A percentile compares a stretch with the other conserved stretches of the same genome.
These are phyloP conservation scores for Harmothoe impar DNA, from an alignment of 2,888 invertebrate genomes.

Conservation along the genomic window DNA sequence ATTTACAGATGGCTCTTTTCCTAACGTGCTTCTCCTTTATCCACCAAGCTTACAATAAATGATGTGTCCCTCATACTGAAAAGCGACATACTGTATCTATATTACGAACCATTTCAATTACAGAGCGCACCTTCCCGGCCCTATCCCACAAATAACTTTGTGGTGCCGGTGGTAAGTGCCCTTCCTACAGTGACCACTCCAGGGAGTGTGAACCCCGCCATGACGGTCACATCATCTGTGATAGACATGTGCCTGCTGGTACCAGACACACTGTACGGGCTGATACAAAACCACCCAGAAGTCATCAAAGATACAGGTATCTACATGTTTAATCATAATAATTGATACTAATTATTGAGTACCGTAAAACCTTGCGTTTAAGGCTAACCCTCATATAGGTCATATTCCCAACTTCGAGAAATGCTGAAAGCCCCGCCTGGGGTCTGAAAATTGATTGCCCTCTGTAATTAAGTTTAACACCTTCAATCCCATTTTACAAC, in stretches of 20 bases:
- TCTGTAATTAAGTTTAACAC: no score
- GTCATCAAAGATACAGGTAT: slow-evolving; percentile 33
- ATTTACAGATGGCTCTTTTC: no score
- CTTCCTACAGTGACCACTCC: neutral
- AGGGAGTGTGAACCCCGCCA: neutral
- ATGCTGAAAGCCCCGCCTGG: no score
- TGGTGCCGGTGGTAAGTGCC: neutral
- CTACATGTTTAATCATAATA: neutral
- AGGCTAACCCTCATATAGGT: no score
- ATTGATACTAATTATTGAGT: neutral
- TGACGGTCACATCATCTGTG: slow-evolving; percentile 19
- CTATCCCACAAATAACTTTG: neutral
- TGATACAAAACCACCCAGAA: slow-evolving; percentile 30
- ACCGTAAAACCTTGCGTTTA: neutral
- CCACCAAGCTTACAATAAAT: no score
- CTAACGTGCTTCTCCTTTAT: no score
- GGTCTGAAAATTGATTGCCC: no score
- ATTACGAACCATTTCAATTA: neutral
- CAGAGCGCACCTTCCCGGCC: neutral
- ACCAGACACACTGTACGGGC: slow-evolving; percentile 42
- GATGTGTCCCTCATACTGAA: no score
- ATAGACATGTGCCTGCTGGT: slow-evolving; percentile 50
- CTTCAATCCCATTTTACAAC: no score
- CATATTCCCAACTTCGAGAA: no score
- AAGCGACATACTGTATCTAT: no score